Percentiles rank a stretch among this genome's conserved stretches.
Evolutionary conservation across 2,888 invertebrate genomes (phyloP).

Genomic region (Monoplex corrugatus): DNA sequence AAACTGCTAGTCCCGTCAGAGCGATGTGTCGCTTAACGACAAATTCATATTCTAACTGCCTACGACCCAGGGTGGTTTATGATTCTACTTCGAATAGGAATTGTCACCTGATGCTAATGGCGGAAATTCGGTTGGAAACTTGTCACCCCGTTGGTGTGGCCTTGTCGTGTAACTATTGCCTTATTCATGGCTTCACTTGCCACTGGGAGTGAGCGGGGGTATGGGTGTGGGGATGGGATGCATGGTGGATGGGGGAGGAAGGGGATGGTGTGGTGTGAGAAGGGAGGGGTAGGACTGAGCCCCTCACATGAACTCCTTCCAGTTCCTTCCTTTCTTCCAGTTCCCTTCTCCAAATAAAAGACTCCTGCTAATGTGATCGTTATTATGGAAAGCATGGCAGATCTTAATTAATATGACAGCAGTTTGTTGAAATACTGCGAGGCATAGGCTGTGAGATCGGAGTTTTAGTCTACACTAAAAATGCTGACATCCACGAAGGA

Average conservation of each 20-base stretch:
- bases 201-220: not conserved
- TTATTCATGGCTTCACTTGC: conserved; percentile 40
- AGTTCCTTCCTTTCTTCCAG: not conserved
- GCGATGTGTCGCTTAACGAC: conserved; percentile 26
- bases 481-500: no score
- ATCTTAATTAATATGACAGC: no score
- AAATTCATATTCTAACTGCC: conserved; percentile 44
- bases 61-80: conserved; percentile 29
- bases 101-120: conserved; percentile 47
- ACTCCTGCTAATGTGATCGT: no score
- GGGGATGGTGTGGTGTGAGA: not conserved
- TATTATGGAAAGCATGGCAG: no score
- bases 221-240: not conserved
- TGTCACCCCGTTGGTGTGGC: conserved; percentile 28
- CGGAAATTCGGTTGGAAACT: conserved; percentile 44
- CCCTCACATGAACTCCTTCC: not conserved
- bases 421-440: no score
- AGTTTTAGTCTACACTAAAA: no score
- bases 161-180: not conserved
- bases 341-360: not conserved
- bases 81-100: conserved; percentile 41
- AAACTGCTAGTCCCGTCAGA: not conserved
- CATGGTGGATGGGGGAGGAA: not conserved
- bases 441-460: no score
- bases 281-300: not conserved